A percentile compares a stretch with the other conserved stretches of the same genome.
Evolutionary conservation across 2,888 invertebrate species (phyloP).

Genomic region (Oscheius myriophilus): DNA sequence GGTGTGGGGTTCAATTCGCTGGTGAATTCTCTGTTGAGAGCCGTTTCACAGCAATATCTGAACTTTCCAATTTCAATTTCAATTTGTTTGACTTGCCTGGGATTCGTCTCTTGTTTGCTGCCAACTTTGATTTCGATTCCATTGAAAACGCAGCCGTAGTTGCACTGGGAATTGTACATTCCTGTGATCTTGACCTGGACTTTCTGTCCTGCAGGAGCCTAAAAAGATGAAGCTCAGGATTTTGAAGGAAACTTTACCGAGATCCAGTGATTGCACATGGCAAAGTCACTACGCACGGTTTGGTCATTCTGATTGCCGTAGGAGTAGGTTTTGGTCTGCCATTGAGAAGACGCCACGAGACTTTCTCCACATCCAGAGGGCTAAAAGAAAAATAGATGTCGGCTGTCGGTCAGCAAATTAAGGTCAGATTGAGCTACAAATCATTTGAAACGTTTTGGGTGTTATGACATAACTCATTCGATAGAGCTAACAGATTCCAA

Average conservation of each 20-base stretch:
- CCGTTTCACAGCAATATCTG: slow-evolving; percentile 24
- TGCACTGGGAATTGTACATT: slow-evolving; percentile 40
- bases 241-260: neutral
- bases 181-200: slow-evolving; percentile 38
- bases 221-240: neutral
- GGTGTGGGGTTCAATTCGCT: slow-evolving; percentile 29
- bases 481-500: too few relatives aligned
- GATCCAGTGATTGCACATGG: too few relatives aligned
- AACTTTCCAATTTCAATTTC: neutral
- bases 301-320: too few relatives aligned
- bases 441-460: too few relatives aligned
- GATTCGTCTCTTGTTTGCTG: slow-evolving; percentile 13
- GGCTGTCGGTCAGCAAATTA: too few relatives aligned
- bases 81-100: neutral
- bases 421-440: too few relatives aligned
- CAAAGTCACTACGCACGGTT: too few relatives aligned
- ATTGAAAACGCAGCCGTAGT: slow-evolving; percentile 41
- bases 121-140: slow-evolving; percentile 36
- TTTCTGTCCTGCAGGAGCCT: slow-evolving; percentile 42
- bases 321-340: too few relatives aligned
- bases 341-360: too few relatives aligned
- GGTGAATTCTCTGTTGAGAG: slow-evolving; percentile 8
- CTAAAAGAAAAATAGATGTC: too few relatives aligned
- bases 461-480: too few relatives aligned
- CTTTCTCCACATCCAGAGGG: too few relatives aligned